Base-by-base conservation (phyloP, 2,797 vertebrate species). In the Dryobates pubescens region DNA sequence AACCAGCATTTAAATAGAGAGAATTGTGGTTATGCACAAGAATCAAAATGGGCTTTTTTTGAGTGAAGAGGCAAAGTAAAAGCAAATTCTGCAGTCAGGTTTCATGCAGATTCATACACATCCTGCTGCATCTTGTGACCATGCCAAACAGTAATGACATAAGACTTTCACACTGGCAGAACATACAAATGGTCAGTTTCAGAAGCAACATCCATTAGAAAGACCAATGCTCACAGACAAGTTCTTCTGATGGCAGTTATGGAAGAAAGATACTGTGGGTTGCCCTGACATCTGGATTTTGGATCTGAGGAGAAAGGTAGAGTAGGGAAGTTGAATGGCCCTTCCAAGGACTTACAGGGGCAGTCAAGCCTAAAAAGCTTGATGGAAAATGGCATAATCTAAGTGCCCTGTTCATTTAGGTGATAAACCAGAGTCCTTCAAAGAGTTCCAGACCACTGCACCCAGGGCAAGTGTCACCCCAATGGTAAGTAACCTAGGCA, bases 71-170 rank as follows among this genome's bases (percentile, higher is more conserved):
- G 6, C 23, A 45, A 74, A 81, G 65, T 13, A 69, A 75, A 82
- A 80, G 34, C 61, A 73, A 45, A 14, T 89, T 58, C 68, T 81
- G 34, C 38, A 72, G 30, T 63, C 34, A 47, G 17, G 6, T 64
- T 74, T 80, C 61, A 8, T 30, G 36, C 23, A 82, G 62, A 73
- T 61, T 67, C 41, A 73, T 22, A 30, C 5, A 88, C 26, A 47
- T 22, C 27, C 7, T 58, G 22, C 26, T 57, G 23, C 2, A 3
- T 53, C 23, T 70, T 32, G 7, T 43, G 34, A 58, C 0, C 0
- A 53, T 2, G 3, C 10, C 57, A 57, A 75, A 38, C 7, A 23
- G 8, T 12, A 87, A 38, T 6, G 32, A 58, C 1, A 0, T 7
- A 49, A 32, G 24, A 38, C 23, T 62, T 83, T 36, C 47, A 49